Evolutionary conservation across 2,797 vertebrate genomes (phyloP).

Genomic region (Trachops cirrhosus): DNA sequence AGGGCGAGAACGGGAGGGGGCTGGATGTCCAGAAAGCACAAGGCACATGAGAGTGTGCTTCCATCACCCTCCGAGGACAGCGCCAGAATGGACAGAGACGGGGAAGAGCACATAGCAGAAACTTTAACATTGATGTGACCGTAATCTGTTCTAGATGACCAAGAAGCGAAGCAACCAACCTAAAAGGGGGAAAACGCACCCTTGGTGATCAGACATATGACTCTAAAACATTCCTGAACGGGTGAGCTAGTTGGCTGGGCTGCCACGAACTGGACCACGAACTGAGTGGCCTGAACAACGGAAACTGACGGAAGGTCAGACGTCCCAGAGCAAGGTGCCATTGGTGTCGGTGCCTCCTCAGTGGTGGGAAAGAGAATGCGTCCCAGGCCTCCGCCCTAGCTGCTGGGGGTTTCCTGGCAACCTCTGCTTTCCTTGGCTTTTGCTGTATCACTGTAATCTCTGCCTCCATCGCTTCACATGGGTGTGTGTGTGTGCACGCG

Average conservation of each 20-base stretch:
- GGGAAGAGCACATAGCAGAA: background rate
- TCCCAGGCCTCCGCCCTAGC: too few species aligned
- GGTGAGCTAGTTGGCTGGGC: background rate
- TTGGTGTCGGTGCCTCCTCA: background rate
- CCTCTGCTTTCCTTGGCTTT: background rate
- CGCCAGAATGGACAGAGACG: background rate
- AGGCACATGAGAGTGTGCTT: background rate
- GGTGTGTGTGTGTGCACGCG: rapidly evolving
- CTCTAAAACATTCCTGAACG: background rate
- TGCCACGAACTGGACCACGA: background rate
- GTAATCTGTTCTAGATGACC: background rate
- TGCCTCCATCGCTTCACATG: background rate
- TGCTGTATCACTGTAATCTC: background rate
- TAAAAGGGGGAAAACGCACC: background rate
- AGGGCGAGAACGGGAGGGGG: background rate
- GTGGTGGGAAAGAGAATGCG: too few species aligned
- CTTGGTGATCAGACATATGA: background rate
- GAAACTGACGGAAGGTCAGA: background rate
- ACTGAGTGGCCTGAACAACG: background rate
- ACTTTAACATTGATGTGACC: background rate
- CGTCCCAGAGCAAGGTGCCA: too few species aligned
- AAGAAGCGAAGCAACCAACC: background rate
- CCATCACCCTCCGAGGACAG: background rate
- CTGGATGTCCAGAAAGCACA: background rate
- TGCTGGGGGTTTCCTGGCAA: background rate